Evolutionary conservation across 53 echinoderm and acorn worm genomes (phyloP).

Genomic region (Pentamera pediparva): DNA sequence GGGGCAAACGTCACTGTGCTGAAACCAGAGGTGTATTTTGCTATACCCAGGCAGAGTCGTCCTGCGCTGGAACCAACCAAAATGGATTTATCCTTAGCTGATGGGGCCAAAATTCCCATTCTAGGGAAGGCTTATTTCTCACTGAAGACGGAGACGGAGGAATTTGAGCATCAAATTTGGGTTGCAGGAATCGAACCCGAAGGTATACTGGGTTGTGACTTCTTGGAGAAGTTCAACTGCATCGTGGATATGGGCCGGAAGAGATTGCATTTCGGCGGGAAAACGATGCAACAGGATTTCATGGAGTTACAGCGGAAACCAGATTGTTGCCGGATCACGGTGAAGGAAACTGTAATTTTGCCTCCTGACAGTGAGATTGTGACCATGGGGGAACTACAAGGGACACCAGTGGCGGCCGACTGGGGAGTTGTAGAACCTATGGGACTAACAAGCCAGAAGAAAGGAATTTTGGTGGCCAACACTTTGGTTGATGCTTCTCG

Average conservation of each 20-base stretch:
- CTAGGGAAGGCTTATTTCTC: background rate
- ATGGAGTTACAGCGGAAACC: background rate
- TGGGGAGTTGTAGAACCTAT: background rate
- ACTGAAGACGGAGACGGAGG: background rate
- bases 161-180: background rate
- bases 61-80: background rate
- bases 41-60: background rate
- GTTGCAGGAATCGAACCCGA: background rate
- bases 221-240: background rate
- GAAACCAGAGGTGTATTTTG: background rate
- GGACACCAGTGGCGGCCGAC: background rate
- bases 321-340: background rate
- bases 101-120: background rate
- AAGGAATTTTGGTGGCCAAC: background rate
- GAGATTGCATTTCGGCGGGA: background rate
- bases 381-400: too few relatives aligned
- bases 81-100: background rate
- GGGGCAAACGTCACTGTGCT: background rate
- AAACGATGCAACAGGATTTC: background rate
- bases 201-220: background rate
- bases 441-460: background rate
- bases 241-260: background rate
- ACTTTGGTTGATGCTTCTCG: background rate
- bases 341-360: background rate
- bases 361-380: background rate